Evolutionary conservation across 2,888 invertebrate species (phyloP).

Genomic region (Leuctra nigra): DNA sequence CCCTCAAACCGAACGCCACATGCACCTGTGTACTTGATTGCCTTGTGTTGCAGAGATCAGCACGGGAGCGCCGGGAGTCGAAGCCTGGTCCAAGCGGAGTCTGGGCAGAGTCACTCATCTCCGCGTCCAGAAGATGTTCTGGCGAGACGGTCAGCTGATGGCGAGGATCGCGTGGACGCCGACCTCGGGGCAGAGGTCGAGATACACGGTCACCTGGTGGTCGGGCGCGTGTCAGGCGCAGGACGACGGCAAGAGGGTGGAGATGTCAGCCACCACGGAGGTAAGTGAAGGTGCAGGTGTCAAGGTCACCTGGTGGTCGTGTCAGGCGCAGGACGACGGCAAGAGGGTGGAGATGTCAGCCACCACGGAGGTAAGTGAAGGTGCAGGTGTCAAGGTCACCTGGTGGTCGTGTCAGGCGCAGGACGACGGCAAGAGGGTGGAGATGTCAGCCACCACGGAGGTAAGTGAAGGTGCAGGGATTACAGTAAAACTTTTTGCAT

Average conservation of each 20-base stretch:
- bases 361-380: slow-evolving; percentile 46
- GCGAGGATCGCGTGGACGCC: slow-evolving; percentile 38
- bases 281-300: slow-evolving; percentile 37
- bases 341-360: slow-evolving; percentile 45
- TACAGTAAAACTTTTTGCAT: slow-evolving; percentile 31
- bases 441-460: slow-evolving; percentile 48
- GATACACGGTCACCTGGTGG: slow-evolving; percentile 40
- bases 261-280: slow-evolving; percentile 48
- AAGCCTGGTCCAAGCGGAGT: slow-evolving; percentile 24
- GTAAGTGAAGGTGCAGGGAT: slow-evolving; percentile 37
- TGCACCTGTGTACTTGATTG: too few species aligned
- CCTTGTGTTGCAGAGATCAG: too few species aligned
- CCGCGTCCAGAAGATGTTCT: slow-evolving; percentile 37
- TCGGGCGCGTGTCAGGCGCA: slow-evolving; percentile 39
- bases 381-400: slow-evolving; percentile 33
- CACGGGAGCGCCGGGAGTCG: not conserved
- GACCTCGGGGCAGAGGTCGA: slow-evolving; percentile 30
- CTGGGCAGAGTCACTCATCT: slow-evolving; percentile 36
- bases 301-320: slow-evolving; percentile 40
- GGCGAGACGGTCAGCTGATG: slow-evolving; percentile 37
- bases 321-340: slow-evolving; percentile 40
- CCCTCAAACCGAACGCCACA: too few species aligned
- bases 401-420: slow-evolving; percentile 42
- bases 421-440: slow-evolving; percentile 40
- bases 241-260: slow-evolving; percentile 40